phyloP scores from a whole-genome alignment of 2,888 invertebrate species.

The Agrotis puta region DNA sequence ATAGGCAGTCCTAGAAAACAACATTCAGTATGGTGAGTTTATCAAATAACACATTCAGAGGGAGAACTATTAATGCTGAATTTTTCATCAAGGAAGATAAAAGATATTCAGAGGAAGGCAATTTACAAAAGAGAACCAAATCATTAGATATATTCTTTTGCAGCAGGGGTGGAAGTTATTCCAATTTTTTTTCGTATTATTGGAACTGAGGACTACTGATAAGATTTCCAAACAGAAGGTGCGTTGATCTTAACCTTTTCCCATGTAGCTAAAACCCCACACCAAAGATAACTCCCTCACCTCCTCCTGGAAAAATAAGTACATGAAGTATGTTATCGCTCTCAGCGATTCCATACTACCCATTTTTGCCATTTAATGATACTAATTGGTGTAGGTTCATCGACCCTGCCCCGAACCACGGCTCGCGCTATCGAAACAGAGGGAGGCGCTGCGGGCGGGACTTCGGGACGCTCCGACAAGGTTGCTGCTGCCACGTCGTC shows the following conservation, averaged over 20 bases:
- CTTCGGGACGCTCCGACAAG: slow-evolving; percentile 93
- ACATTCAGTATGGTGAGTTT: background rate
- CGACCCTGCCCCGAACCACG: slow-evolving; percentile 95
- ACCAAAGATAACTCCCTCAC: background rate
- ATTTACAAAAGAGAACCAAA: background rate
- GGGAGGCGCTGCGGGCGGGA: slow-evolving; percentile 86
- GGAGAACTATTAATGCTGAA: slow-evolving; percentile 2
- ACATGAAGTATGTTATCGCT: slow-evolving; percentile 13
- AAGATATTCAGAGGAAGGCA: background rate
- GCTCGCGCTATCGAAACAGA: slow-evolving; percentile 94
- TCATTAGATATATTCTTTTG: background rate
- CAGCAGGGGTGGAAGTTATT: background rate
- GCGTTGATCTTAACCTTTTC: background rate
- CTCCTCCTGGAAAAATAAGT: too few relatives aligned
- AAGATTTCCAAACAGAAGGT: slow-evolving; percentile 10
- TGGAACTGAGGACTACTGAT: background rate
- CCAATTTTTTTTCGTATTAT: background rate
- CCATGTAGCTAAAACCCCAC: background rate
- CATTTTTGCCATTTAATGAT: slow-evolving; percentile 44
- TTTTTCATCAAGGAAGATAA: background rate
- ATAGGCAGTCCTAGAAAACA: background rate
- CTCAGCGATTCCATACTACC: slow-evolving; percentile 13
- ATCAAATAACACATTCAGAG: background rate
- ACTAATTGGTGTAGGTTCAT: slow-evolving; percentile 91
- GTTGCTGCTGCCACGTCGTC: slow-evolving; percentile 97